Evolutionary conservation across 2,888 invertebrate species (phyloP), one percentile per base, ranked within the genome.

Genomic region (Bruchidius siliquastri): DNA sequence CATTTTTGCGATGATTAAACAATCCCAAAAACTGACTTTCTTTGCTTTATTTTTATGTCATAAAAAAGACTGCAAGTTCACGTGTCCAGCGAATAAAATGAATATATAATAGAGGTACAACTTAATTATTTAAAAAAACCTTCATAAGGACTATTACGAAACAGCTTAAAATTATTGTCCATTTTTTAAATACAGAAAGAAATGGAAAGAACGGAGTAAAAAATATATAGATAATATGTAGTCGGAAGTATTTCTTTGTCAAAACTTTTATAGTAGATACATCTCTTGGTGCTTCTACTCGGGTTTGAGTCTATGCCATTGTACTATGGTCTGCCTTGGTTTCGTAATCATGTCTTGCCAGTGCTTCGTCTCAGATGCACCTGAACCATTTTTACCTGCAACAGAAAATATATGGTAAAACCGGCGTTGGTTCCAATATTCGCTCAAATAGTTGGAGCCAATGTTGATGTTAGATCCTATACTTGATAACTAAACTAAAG

Each of bases 301-400:
- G 26, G 96, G 96, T 87, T 98, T 98, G 84, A 98, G 91, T 86
- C 97, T 93, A 88, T 98, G 98, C 98, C 98, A 98, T 86, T 97
- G 97, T 71, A 97, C 95, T 83, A 97, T 96, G 82, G 96, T 96
- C 88, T 98, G 97, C 80, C 97, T 90, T 22, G 97, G 97, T 88
- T 98, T 98, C 76, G 96, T 96, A 81, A 98, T 96, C 98, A 98
- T 98, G 85, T 98, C 98, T 84, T 97, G 97, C 98, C 98, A 98
- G 87, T 98, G 98, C 85, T 97, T 97, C 67, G 96, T 96, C 88
- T 98, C 98, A 73, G 96, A 93, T 21, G 97, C 97, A 0, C 98
- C 98, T 72, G 96, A 97, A 18, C 96, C 96, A 83, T 95, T 96
- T 87, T 96, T 96, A 74, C 96, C 96, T 96, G 88, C n/a, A 91